These are phyloP conservation scores for Sinella curviseta DNA, from an alignment of 1,140 invertebrate species.

Conservation along the genomic window DNA sequence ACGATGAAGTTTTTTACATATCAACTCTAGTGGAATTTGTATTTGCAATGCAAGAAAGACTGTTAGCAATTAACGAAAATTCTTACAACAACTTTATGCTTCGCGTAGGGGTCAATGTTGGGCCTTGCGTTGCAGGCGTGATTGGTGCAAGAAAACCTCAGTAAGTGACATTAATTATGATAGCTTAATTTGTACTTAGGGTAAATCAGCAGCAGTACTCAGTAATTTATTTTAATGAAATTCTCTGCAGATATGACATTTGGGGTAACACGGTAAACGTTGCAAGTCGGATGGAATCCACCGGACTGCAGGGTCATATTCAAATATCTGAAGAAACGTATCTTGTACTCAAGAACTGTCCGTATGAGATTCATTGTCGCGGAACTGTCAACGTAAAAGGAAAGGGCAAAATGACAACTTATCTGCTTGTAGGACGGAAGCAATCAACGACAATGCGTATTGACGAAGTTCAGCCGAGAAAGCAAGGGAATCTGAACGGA, in stretches of 20 bases:
- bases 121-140: constrained; percentile 89
- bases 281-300: constrained; percentile 85
- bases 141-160: constrained; percentile 92
- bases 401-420: constrained; percentile 91
- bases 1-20: constrained; percentile 64
- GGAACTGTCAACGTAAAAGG: constrained; percentile 89
- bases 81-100: constrained; percentile 96
- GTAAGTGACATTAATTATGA: constrained; percentile 71
- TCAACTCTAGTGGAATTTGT: constrained; percentile 84
- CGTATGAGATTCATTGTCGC: constrained; percentile 76
- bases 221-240: not conserved
- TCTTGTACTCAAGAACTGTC: constrained; percentile 68
- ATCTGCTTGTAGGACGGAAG: constrained; percentile 75
- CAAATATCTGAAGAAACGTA: constrained; percentile 82
- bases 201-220: not conserved
- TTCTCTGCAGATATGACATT: constrained; percentile 18
- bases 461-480: constrained; percentile 55
- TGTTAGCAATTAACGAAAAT: constrained; percentile 89
- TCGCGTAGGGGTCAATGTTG: constrained; percentile 76
- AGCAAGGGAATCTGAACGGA: constrained; percentile 33
- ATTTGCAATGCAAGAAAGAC: constrained; percentile 81
- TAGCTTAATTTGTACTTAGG: constrained; percentile 69
- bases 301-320: constrained; percentile 78
- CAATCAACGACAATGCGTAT: constrained; percentile 62
- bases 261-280: constrained; percentile 89